Conservation (phyloP, 2,888 invertebrate genomes). For the Tolmerus cingulatus region DNA sequence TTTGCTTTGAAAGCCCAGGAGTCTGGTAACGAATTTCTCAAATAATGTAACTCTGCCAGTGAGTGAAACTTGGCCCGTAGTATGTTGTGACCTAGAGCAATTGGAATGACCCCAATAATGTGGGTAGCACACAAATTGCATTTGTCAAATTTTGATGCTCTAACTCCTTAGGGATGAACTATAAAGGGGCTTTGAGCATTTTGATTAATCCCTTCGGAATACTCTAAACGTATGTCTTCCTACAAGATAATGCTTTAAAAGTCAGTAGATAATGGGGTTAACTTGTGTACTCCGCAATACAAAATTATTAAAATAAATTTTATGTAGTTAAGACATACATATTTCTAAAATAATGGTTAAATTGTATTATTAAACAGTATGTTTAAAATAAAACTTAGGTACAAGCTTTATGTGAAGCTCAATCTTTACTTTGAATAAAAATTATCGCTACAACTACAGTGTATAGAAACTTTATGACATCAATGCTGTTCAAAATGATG, state of each 20-base stretch:
- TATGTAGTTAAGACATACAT: too few relatives aligned
- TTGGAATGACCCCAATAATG: not conserved
- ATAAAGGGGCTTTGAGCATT: not conserved
- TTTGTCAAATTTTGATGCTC: not conserved
- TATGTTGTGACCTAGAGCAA: not conserved
- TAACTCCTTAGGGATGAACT: not conserved
- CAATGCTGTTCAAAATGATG: too few relatives aligned
- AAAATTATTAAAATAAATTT: not conserved
- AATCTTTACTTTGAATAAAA: too few relatives aligned
- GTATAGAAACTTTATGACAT: too few relatives aligned
- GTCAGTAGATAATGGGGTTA: not conserved
- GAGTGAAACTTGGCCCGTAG: not conserved
- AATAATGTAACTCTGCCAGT: not conserved
- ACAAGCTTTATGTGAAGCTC: too few relatives aligned
- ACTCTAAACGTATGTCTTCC: not conserved
- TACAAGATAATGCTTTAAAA: not conserved
- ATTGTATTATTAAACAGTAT: too few relatives aligned
- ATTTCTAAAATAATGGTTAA: too few relatives aligned
- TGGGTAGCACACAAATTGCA: not conserved
- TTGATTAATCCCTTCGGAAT: not conserved
- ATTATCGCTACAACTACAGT: too few relatives aligned
- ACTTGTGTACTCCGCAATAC: not conserved
- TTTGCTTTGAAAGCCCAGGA: not conserved
- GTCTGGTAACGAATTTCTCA: not conserved
- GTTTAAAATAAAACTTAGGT: too few relatives aligned